These are phyloP conservation scores for Hylaea fasciaria DNA, from an alignment of 2,888 invertebrate genomes.

Conservation along the genomic window DNA sequence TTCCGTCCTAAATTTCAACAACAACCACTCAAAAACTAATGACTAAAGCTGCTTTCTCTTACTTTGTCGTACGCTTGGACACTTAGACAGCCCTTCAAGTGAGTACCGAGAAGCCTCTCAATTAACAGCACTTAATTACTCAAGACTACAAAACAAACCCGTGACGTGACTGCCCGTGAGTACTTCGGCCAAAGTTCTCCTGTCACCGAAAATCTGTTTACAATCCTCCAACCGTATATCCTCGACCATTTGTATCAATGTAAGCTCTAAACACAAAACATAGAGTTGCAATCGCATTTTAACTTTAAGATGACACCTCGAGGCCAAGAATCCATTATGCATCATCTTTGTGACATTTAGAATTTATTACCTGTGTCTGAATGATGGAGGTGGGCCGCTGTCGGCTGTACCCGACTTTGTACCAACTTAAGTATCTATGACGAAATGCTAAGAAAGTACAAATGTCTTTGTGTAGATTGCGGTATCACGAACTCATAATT, in stretches of 20 bases:
- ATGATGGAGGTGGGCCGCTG: conserved; percentile 64
- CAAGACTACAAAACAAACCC: conserved; percentile 37
- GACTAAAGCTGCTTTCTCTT: conserved; percentile 19
- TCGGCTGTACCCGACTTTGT: conserved; percentile 48
- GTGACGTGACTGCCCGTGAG: conserved; percentile 41
- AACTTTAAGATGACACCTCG: conserved; percentile 57
- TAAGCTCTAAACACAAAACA: conserved; percentile 38
- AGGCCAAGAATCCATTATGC: conserved; percentile 71
- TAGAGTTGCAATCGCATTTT: conserved; percentile 43
- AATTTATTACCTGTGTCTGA: conserved; percentile 75
- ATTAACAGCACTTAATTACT: conserved; percentile 65
- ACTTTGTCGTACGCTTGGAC: conserved; percentile 19
- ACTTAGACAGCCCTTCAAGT: conserved; percentile 22
- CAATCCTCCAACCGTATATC: conserved; percentile 6
- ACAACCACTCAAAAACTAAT: conserved; percentile 10
- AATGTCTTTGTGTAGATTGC: conserved; percentile 36
- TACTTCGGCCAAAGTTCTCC: conserved; percentile 52
- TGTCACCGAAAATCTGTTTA: conserved; percentile 53
- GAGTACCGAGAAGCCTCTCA: conserved; percentile 54
- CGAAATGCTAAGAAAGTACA: conserved; percentile 46
- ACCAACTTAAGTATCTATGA: conserved; percentile 53
- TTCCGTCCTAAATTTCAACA: conserved; percentile 1
- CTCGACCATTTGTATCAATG: conserved; percentile 31
- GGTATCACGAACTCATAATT: conserved; percentile 37
- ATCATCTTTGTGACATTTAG: conserved; percentile 78